phyloP scores from a whole-genome alignment of 2,113 vertebrate genomes.

The Gopherus flavomarginatus region DNA sequence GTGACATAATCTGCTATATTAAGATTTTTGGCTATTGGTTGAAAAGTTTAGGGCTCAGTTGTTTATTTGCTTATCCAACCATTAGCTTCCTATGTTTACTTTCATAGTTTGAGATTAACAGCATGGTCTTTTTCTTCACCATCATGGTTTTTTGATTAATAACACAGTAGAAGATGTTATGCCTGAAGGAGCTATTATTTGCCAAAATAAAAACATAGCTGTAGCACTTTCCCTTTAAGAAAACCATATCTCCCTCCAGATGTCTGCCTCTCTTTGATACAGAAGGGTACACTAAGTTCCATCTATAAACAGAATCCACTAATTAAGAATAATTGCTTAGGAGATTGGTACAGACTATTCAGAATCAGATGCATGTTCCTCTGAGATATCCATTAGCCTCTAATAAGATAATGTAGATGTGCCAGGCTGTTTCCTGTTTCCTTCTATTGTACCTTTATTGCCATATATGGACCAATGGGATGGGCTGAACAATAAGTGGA shows the following conservation, averaged over 20 bases:
- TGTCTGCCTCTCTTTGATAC: conserved; percentile 80
- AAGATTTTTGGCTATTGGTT: conserved; percentile 60
- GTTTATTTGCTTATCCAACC: conserved; percentile 62
- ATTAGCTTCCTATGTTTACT: conserved; percentile 63
- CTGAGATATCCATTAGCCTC: conserved; percentile 86
- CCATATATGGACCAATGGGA: conserved; percentile 87
- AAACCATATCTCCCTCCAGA: conserved; percentile 79
- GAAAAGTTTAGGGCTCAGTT: conserved; percentile 50
- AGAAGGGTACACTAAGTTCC: conserved; percentile 84
- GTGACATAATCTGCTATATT: conserved; percentile 64
- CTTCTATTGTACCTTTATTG: conserved; percentile 87
- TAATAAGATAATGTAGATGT: conserved; percentile 89
- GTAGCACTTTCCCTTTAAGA: conserved; percentile 78
- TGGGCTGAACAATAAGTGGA: conserved; percentile 87
- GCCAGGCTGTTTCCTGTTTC: conserved; percentile 88
- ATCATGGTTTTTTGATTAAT: conserved; percentile 61
- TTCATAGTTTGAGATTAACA: conserved; percentile 58
- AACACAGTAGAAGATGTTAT: conserved; percentile 58
- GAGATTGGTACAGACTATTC: conserved; percentile 85
- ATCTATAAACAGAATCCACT: conserved; percentile 86
- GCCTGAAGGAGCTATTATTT: conserved; percentile 55
- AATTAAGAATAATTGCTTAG: conserved; percentile 87
- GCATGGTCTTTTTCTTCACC: neutral
- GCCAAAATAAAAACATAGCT: neutral
- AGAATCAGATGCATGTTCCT: conserved; percentile 85